Base-by-base conservation (phyloP, 2,797 vertebrate genomes). In the Cyclura pinguis region DNA sequence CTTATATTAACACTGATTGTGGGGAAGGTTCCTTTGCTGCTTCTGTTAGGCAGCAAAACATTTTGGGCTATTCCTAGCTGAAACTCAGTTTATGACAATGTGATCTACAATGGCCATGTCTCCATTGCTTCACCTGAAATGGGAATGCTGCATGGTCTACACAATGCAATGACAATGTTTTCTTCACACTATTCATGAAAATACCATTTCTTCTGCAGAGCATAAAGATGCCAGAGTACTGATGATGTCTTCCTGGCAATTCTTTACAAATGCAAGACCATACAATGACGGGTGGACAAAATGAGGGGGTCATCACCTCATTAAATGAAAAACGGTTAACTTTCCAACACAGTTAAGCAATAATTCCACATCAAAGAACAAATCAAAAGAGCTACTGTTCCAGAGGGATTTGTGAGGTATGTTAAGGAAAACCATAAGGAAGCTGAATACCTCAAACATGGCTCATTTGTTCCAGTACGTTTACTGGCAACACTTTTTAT, bases 341-440 rank as follows among this genome's bases (percentile, higher is more conserved):
- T 90, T 90, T 81, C 81, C 81, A 91, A 59, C 86, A 80, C 80
- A 85, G 50, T 50, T 59, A 59, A 62, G 22, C 82, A 88, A 78
- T 62, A 88, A 80, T n/a, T n/a, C 82, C 50, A 73, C 32, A 85
- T 16, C 42, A 86, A 84, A 91, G 90, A 16, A 20, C 76, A 89
- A 80, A 47, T 22, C 1, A 13, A 67, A 91, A 84, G 57, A 89
- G 80, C 1, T 2, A 81, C 4, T 80, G 76, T 94, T 90, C 59
- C 89, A 57, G 69, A 76, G 77, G 35, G 55, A 80, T 80, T 80
- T 89, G 88, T 89, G 88, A 93, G 38, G 0, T 78, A 18, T 29
- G 88, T 83, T 82, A 76, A 80, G 42, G 73, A 76, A 93, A 86
- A 73, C 52, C 64, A 14, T 92, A 89, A 7, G 84, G 42, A 73